Base-by-base conservation (phyloP, 2,888 invertebrate genomes). In the Ectemnius lituratus region DNA sequence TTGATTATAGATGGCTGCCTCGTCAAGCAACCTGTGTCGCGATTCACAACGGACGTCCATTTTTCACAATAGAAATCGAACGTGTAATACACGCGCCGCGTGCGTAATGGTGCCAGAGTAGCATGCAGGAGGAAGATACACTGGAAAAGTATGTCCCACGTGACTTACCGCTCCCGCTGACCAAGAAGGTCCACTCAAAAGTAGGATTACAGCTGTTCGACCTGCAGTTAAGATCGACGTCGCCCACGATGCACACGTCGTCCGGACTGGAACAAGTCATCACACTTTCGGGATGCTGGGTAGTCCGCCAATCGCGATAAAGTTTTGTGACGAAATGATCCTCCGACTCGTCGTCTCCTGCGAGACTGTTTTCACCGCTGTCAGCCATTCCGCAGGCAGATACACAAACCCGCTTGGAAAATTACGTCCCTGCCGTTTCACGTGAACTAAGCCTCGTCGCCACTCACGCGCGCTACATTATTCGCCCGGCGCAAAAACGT, bases 261-360 rank as follows among this genome's bases (percentile, higher is more conserved):
- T 65, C 16, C 23, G 64, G 11, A 0, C 57, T 37, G 27, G 75
- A 49, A 8, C 70, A 76, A 62, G 72, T 49, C 16, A 66, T 6
- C 46, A 62, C 14, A 4, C 23, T 11, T 28, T 73, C 77, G n/a
- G 84, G 84, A 1, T 69, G 64, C 6, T 62, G 52, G 13, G 85
- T 73, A 52, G 76, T 81, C 16, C 84, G 60, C 85, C 86, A 87
- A 1, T 80, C 76, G 13, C 62, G 46, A 0, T 76, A 77, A 11
- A 83, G 59, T 6, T 61, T 59, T 20, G 76, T 72, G 37, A 76
- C 76, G 63, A 84, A 84, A 46, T 58, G 52, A 23, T 74, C 67
- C 47, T 56, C 23, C 23, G 60, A 47, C 46, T 18, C 6, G 5
- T 37, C 8, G 8, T 46, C 71, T 67, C 63, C 68, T 65, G 72